phyloP scores from a whole-genome alignment of 1,140 invertebrate species.

The Nebria ingens region DNA sequence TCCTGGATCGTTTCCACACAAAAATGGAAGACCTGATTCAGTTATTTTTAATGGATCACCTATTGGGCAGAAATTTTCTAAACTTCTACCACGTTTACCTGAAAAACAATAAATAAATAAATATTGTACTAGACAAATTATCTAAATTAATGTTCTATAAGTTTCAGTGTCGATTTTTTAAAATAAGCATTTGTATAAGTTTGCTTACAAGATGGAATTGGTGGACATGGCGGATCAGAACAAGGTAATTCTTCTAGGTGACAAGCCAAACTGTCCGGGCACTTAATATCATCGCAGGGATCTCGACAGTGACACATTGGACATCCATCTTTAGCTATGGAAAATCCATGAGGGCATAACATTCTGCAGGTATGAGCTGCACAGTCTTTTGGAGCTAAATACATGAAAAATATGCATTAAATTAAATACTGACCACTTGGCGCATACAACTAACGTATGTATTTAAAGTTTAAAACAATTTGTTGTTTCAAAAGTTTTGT shows the following conservation, averaged over 20 bases:
- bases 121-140: no score
- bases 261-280: slow-evolving; percentile 62
- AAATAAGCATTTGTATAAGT: not conserved
- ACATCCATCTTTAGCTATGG: slow-evolving; percentile 60
- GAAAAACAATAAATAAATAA: no score
- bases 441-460: no score
- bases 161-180: not conserved
- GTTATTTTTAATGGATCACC: slow-evolving; percentile 71
- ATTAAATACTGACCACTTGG: no score
- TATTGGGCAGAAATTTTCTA: slow-evolving; percentile 65
- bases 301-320: slow-evolving; percentile 69
- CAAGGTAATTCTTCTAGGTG: slow-evolving; percentile 70
- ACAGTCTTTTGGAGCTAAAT: slow-evolving; percentile 49
- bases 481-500: no score
- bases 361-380: slow-evolving; percentile 74
- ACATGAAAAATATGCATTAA: no score
- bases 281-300: slow-evolving; percentile 62
- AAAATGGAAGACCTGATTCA: slow-evolving; percentile 62
- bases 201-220: slow-evolving; percentile 66
- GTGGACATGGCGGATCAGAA: slow-evolving; percentile 64
- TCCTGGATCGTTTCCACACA: slow-evolving; percentile 68
- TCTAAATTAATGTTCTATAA: not conserved
- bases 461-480: no score
- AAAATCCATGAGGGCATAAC: slow-evolving; percentile 75
- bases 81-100: slow-evolving; percentile 58